These are phyloP conservation scores for Pristis pectinata DNA, from an alignment of 2,797 vertebrate species.

Conservation along the genomic window DNA sequence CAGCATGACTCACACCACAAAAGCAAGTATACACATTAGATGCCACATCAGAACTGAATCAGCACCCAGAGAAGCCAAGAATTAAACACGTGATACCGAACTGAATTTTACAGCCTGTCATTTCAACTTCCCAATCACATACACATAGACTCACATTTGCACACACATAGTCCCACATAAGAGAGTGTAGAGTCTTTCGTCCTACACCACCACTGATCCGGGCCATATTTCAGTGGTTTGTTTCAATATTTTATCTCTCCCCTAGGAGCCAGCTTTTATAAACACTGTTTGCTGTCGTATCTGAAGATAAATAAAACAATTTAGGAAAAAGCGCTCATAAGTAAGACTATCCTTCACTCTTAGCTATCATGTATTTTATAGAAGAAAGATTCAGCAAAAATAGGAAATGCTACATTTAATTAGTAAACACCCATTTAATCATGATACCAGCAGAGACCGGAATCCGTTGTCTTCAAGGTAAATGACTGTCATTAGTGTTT, in stretches of 20 bases:
- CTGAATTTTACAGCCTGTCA: no score
- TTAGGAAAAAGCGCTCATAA: background rate
- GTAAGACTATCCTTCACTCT: background rate
- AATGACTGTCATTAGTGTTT: constrained; percentile 22
- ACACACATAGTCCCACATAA: no score
- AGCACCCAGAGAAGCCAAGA: no score
- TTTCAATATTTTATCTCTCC: background rate
- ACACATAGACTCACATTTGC: no score
- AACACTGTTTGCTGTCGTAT: background rate
- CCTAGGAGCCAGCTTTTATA: background rate
- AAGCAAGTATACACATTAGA: no score
- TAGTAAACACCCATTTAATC: background rate
- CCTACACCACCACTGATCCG: background rate
- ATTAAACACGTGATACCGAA: no score
- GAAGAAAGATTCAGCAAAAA: background rate
- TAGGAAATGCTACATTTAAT: constrained; percentile 12
- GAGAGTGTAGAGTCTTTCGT: background rate
- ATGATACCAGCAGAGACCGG: background rate
- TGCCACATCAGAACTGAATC: no score
- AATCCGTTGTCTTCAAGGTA: background rate
- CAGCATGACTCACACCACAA: no score
- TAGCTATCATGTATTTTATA: background rate
- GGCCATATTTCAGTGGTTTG: background rate
- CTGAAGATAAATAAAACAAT: background rate
- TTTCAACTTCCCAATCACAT: no score